Evolutionary conservation across 2,113 vertebrate genomes (phyloP).

Genomic region (Peromyscus polionotus): DNA sequence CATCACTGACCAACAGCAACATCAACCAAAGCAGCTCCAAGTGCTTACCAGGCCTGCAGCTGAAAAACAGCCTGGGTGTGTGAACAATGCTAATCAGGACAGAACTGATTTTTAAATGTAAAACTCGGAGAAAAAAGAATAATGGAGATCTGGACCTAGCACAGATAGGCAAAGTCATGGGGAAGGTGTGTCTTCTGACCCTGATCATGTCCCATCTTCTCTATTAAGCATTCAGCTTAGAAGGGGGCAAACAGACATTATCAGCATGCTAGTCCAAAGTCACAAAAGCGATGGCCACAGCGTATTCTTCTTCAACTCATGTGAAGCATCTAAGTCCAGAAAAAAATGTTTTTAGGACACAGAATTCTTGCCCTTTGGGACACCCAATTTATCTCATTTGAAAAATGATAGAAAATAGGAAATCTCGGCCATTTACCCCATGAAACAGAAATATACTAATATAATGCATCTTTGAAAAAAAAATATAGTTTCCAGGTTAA

Average conservation of each 20-base stretch:
- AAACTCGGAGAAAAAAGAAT: background rate
- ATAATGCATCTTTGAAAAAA: background rate
- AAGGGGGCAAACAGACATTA: background rate
- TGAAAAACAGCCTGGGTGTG: background rate
- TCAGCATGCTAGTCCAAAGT: background rate
- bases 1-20: background rate
- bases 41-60: background rate
- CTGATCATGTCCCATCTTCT: background rate
- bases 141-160: background rate
- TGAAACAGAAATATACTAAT: background rate
- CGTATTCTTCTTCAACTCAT: background rate
- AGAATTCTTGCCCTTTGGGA: background rate
- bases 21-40: background rate
- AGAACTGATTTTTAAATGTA: slow-evolving; percentile 16
- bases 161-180: background rate
- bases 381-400: background rate
- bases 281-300: background rate
- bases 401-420: background rate
- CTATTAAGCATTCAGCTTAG: background rate
- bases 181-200: background rate
- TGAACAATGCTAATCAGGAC: slow-evolving; percentile 6
- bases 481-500: background rate
- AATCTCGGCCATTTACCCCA: background rate
- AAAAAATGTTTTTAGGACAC: background rate
- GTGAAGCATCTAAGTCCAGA: background rate